phyloP scores from a whole-genome alignment of 2,797 vertebrate species.

The Phrynocephalus guinanensis region DNA sequence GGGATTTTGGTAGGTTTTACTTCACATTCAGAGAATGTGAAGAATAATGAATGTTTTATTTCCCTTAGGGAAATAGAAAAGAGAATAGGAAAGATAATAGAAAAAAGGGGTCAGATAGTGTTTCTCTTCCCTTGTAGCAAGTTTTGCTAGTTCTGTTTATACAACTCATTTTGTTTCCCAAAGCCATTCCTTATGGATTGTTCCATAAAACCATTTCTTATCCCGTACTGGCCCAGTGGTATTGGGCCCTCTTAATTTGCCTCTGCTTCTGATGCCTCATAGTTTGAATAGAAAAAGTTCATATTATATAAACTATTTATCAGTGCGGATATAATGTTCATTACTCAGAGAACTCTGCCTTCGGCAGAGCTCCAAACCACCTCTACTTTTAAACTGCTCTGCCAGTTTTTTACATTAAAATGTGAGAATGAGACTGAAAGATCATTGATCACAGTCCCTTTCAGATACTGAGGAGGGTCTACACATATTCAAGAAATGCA shows the following conservation, averaged over 20 bases:
- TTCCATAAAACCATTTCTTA: conserved; percentile 6
- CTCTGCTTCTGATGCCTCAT: not conserved
- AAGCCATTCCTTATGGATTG: not conserved
- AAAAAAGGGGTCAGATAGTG: not conserved
- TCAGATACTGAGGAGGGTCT: not conserved
- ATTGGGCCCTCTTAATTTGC: not conserved
- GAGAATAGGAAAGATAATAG: no score
- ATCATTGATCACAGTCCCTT: no score
- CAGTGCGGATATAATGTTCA: not conserved
- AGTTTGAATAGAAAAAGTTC: not conserved
- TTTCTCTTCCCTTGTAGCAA: not conserved
- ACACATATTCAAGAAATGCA: not conserved
- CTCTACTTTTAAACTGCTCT: no score
- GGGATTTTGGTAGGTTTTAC: no score
- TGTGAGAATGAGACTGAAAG: not conserved
- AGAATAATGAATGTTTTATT: no score
- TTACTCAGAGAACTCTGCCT: no score
- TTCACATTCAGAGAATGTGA: no score
- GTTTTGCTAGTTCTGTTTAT: no score
- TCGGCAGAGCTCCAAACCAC: no score
- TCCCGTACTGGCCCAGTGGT: not conserved
- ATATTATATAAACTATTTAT: not conserved
- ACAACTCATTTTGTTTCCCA: no score
- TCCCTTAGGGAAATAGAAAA: no score
- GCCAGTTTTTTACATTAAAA: not conserved